Evolutionary conservation across 2,113 vertebrate genomes (phyloP), one percentile per base, ranked within the genome.

Genomic region (Azemiops feae): DNA sequence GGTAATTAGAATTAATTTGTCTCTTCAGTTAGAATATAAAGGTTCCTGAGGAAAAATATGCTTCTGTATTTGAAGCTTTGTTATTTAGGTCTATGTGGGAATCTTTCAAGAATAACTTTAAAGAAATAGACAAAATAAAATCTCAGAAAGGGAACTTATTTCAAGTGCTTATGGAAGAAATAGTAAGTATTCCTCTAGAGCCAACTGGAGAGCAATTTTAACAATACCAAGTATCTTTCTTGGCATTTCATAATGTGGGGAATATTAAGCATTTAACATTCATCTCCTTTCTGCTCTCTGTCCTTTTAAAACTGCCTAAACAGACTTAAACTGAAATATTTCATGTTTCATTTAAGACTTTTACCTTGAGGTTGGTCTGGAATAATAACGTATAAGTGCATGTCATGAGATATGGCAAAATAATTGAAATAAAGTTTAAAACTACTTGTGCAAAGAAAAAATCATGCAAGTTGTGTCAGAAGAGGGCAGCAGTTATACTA

Each of bases 401-500:
- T 92, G 34, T 52, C 16, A 30, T 50, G 64, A 34, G 34, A 43
- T 60, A 1, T 34, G 18, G 5, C 22, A 81, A 81, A 81, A 45
- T 2, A 86, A 88, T 86, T 45, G 81, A 18, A 11, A 34, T 4
- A 39, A 69, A n/a, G 27, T 53, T 25, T 60, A 85, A 27, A 55
- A 2, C 0, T 69, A 88, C 14, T 64, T 0, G 0, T 47, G 9
- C 20, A 85, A 89, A 55, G 39, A 81, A 74, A 39, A 55, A 47
- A 54, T 50, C 50, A 89, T 69, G 25, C 91, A 14, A 10, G 57
- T 12, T 88, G 0, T 11, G 89, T 90, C 97, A 95, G 95, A 95
- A 97, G 97, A 95, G 96, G 96, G 96, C 96, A 85, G 91, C 92
- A 93, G 93, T 91, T 90, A 92, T 18, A 57, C 91, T 95, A 87